A percentile compares a stretch with the other conserved stretches of the same genome.
Conservation (phyloP, 2,888 invertebrate genomes). For the Ctena decussata region DNA sequence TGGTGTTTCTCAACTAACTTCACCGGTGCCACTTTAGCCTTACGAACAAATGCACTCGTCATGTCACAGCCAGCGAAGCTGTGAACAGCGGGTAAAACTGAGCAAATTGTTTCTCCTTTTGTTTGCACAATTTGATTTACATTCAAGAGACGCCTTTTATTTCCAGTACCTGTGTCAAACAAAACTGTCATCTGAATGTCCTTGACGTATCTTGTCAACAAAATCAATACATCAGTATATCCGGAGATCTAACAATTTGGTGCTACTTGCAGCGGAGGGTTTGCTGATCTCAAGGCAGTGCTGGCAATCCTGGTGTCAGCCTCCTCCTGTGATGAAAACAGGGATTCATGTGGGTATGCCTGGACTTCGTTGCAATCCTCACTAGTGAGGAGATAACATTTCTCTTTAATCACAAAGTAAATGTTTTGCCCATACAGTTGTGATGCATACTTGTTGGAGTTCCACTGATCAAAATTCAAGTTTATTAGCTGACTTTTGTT, state of each 20-base stretch:
- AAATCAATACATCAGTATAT: background rate
- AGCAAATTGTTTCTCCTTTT: background rate
- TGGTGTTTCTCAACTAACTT: too few relatives aligned
- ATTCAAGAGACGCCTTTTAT: background rate
- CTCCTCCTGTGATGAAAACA: background rate
- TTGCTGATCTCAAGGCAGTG: background rate
- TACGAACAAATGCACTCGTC: background rate
- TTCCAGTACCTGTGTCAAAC: background rate
- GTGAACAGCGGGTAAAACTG: background rate
- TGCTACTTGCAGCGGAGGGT: background rate
- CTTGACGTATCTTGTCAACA: background rate
- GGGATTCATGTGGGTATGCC: background rate
- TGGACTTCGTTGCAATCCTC: background rate
- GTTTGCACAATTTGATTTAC: background rate
- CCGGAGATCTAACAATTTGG: background rate
- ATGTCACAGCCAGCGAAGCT: background rate
- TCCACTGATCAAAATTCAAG: background rate
- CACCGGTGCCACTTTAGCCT: background rate
- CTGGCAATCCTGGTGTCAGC: background rate
- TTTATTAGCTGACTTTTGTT: conserved; percentile 3
- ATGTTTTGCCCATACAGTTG: background rate
- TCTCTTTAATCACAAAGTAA: background rate
- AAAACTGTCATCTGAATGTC: background rate
- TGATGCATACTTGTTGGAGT: background rate
- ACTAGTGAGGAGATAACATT: background rate